phyloP scores from a whole-genome alignment of 2,888 invertebrate species.

The Drosophila barbarae region DNA sequence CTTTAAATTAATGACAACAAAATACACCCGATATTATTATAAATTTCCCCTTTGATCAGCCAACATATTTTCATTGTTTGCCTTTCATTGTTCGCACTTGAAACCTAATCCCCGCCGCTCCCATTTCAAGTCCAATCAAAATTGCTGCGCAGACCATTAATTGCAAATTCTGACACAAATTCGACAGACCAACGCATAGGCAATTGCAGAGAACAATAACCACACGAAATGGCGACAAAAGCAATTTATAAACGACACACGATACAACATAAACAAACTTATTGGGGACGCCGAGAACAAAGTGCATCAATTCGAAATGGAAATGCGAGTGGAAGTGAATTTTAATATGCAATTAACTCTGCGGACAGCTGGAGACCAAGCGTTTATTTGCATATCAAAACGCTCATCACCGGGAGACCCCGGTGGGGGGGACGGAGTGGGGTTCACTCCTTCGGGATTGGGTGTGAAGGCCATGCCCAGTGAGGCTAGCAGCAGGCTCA shows the following conservation, averaged over 20 bases:
- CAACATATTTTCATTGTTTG: slow-evolving; percentile 1
- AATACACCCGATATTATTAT: not conserved
- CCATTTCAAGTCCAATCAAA: slow-evolving; percentile 13
- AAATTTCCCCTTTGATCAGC: not conserved
- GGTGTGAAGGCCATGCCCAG: slow-evolving; percentile 21
- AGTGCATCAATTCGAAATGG: slow-evolving; percentile 35
- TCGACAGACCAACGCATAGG: slow-evolving; percentile 6
- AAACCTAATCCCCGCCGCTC: slow-evolving; percentile 14
- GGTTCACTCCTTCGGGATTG: slow-evolving; percentile 9
- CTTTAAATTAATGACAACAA: not conserved
- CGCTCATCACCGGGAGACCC: not conserved
- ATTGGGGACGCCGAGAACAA: slow-evolving; percentile 25
- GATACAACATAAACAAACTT: slow-evolving; percentile 36
- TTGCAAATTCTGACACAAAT: slow-evolving; percentile 32
- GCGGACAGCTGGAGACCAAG: slow-evolving; percentile 42
- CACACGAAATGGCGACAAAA: slow-evolving; percentile 39
- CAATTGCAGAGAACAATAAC: slow-evolving; percentile 16
- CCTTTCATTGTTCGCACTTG: slow-evolving; percentile 8
- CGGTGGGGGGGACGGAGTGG: not conserved
- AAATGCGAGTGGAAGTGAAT: slow-evolving; percentile 40
- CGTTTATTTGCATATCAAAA: slow-evolving; percentile 29
- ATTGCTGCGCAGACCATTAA: slow-evolving; percentile 24
- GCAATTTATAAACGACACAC: slow-evolving; percentile 43
- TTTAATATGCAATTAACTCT: slow-evolving; percentile 62
- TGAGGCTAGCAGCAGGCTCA: slow-evolving; percentile 18